These are phyloP conservation scores for Chouioia cunea DNA, from an alignment of 2,888 invertebrate genomes.

Conservation along the genomic window DNA sequence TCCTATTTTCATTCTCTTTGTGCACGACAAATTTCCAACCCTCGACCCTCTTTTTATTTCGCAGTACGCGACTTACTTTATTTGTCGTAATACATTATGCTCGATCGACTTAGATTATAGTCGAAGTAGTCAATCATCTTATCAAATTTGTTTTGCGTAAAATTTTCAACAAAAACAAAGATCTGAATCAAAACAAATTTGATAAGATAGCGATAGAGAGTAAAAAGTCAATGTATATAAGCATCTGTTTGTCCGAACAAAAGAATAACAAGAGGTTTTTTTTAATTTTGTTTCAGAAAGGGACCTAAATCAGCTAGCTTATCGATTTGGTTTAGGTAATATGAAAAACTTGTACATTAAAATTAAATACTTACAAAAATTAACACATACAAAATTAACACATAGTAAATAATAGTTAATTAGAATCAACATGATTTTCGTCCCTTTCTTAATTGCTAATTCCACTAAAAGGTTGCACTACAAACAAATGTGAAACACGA, in stretches of 20 bases:
- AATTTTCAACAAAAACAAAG: no score
- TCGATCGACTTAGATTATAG: no score
- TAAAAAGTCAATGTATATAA: conserved; percentile 1
- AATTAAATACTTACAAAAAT: no score
- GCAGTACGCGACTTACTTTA: not conserved
- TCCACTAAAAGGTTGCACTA: conserved; percentile 9
- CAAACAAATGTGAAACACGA: no score
- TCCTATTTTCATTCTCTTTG: no score
- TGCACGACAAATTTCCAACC: no score
- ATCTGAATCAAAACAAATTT: not conserved
- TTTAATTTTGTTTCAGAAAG: conserved; percentile 49
- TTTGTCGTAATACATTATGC: no score
- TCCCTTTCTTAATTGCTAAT: conserved; percentile 27
- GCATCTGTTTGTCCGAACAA: not conserved
- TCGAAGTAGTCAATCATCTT: no score
- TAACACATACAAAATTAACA: no score
- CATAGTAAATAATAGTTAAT: no score
- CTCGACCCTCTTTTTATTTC: no score
- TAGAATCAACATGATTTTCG: conserved; percentile 20
- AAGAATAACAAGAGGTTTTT: conserved; percentile 41
- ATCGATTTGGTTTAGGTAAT: conserved; percentile 50
- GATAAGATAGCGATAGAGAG: not conserved
- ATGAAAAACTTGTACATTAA: conserved; percentile 29
- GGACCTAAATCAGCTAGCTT: conserved; percentile 49
- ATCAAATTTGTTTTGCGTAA: no score